phyloP scores from a whole-genome alignment of 2,113 vertebrate genomes.

The Anguilla rostrata region DNA sequence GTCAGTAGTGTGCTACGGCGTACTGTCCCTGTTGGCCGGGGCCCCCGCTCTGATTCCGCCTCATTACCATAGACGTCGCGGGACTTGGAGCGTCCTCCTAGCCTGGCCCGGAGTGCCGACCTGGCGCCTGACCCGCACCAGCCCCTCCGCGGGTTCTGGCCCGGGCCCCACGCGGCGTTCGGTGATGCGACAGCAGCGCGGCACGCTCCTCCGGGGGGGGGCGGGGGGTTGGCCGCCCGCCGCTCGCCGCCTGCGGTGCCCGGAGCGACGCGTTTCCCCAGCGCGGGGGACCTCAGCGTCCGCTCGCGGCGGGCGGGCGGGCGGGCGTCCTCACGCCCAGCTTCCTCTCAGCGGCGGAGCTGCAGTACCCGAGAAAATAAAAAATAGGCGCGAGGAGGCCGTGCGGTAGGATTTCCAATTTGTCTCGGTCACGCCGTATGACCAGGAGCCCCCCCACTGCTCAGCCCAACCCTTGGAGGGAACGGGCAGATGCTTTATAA shows the following conservation, averaged over 20 bases:
- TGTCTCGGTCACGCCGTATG: too few relatives aligned
- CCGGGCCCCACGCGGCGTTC: too few relatives aligned
- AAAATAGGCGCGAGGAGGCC: neutral
- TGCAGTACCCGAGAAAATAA: neutral
- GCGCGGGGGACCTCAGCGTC: neutral
- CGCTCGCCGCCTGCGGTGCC: neutral
- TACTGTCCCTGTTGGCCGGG: slow-evolving; percentile 58
- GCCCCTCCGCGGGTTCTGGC: neutral
- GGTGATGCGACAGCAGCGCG: neutral
- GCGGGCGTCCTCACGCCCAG: neutral
- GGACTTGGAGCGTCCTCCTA: slow-evolving; percentile 40
- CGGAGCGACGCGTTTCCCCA: neutral
- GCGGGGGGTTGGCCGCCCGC: too few relatives aligned
- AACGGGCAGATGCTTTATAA: too few relatives aligned
- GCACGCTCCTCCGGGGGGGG: neutral
- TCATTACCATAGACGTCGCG: slow-evolving; percentile 60
- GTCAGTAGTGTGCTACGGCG: slow-evolving; percentile 8
- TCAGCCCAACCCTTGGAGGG: too few relatives aligned
- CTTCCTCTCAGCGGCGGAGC: neutral
- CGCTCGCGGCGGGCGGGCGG: too few relatives aligned
- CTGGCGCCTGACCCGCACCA: slow-evolving; percentile 36
- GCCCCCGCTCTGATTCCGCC: slow-evolving; percentile 57
- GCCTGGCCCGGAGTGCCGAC: slow-evolving; percentile 47
- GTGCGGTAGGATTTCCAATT: neutral
- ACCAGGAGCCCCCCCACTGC: too few relatives aligned